Base-by-base conservation (phyloP, 2,797 vertebrate genomes). In the Perodicticus potto region DNA sequence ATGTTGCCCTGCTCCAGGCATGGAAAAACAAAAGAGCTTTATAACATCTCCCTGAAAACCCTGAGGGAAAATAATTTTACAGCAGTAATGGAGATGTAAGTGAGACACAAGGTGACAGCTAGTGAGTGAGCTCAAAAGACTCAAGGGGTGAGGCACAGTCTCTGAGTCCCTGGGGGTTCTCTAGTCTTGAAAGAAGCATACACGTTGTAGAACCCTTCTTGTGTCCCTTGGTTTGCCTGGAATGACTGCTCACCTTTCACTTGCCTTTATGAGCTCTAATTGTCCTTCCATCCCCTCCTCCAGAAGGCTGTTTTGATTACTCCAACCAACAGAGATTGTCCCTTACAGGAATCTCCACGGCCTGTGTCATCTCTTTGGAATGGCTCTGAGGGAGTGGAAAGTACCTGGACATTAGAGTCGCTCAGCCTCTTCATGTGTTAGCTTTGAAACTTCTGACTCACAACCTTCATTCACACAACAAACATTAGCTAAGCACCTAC, bases 211-310 rank as follows among this genome's bases (percentile, higher is more conserved):
- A 81, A 80, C n/a, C 25, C 27, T 61, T 53, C 49, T 67, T 74
- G 81, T 34, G 3, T 63, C 57, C 53, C 59, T 61, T 80, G n/a
- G 49, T 29, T 89, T 61, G 37, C 59, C 27, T 84, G 63, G 34
- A 81, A 65, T n/a, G 89, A 40, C 53, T 37, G 57, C 27, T 27
- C 72, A 61, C 20, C 40, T 92, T 57, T 55, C 53, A 40, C 12
- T 34, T 45, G 14, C 63, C 88, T 81, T 93, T 86, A 86, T 74
- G 77, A 55, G 80, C 84, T 91, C 27, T 9, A 80, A 74, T 20
- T 89, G 80, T 86, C 53, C 9, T 81, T 74, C 49, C 16, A 70
- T 19, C 45, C 82, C 12, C 43, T 74, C 29, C 20, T 49, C 73
- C 73, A 43, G 49, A 37, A 92, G 67, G 13, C 34, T 93, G 83